Percentiles rank a stretch among this genome's conserved stretches.
These are phyloP conservation scores for Tenthredo amoena DNA, from an alignment of 2,888 invertebrate genomes.

Conservation along the genomic window DNA sequence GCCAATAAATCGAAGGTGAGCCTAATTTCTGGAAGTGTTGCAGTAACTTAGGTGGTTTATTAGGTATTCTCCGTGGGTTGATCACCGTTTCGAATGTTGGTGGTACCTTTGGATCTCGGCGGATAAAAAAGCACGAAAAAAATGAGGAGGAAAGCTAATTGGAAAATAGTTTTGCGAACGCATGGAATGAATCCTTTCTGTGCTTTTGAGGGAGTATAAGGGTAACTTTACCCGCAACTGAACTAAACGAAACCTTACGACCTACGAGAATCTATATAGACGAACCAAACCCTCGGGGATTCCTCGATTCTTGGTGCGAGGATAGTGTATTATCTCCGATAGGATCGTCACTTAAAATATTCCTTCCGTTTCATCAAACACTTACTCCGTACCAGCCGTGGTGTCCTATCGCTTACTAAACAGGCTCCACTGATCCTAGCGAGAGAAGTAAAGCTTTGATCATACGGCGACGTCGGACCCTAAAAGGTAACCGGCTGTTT, in stretches of 20 bases:
- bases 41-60: not conserved
- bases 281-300: slow-evolving; percentile 22
- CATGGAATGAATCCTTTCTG: slow-evolving; percentile 17
- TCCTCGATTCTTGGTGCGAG: slow-evolving; percentile 29
- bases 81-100: not conserved
- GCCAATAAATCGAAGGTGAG: slow-evolving; percentile 4
- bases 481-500: slow-evolving; percentile 52
- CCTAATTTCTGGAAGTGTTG: not conserved
- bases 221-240: slow-evolving; percentile 27
- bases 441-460: slow-evolving; percentile 46
- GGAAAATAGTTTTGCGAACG: not conserved
- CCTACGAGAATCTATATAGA: not conserved
- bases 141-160: not conserved
- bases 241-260: slow-evolving; percentile 18
- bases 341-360: slow-evolving; percentile 51
- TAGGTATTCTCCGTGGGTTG: not conserved
- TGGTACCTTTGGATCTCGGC: not conserved
- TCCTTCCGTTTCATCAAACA: slow-evolving; percentile 47
- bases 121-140: not conserved
- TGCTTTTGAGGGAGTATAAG: slow-evolving; percentile 2
- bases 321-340: slow-evolving; percentile 10
- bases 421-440: slow-evolving; percentile 13
- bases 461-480: slow-evolving; percentile 39
- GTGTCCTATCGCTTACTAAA: slow-evolving; percentile 52
- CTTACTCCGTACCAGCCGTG: slow-evolving; percentile 27